phyloP scores from a whole-genome alignment of 1,140 invertebrate genomes.

The Sinella curviseta region DNA sequence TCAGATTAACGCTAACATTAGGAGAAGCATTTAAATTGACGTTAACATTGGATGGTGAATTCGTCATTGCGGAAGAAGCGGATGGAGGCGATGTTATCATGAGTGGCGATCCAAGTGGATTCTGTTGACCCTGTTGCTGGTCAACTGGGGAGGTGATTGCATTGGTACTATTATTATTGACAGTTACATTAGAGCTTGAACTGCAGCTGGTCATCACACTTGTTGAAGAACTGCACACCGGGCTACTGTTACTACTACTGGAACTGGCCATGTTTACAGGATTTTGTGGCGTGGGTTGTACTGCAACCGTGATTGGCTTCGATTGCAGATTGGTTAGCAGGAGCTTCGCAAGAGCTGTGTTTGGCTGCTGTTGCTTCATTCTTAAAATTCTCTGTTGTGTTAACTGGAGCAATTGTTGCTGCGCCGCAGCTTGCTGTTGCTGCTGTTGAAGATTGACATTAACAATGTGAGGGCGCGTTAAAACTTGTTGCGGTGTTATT shows the following conservation, averaged over 20 bases:
- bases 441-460: constrained; percentile 41
- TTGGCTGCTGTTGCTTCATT: constrained; percentile 37
- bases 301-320: constrained; percentile 45
- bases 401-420: constrained; percentile 21
- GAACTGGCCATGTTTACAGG: not conserved
- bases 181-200: not conserved
- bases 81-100: constrained; percentile 26
- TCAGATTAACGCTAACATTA: constrained; percentile 44
- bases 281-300: constrained; percentile 45
- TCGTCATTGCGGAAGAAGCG: not conserved
- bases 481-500: constrained; percentile 38
- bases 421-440: constrained; percentile 22
- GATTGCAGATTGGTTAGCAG: constrained; percentile 30
- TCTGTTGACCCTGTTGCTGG: not conserved
- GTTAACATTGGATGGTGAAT: constrained; percentile 29
- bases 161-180: not conserved
- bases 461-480: constrained; percentile 47
- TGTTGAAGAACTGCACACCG: not conserved
- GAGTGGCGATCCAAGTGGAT: not conserved
- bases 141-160: not conserved
- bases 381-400: constrained; percentile 35
- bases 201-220: not conserved
- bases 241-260: not conserved
- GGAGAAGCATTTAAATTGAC: constrained; percentile 35
- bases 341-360: constrained; percentile 42